A percentile compares a stretch with the other conserved stretches of the same genome.
phyloP scores from a whole-genome alignment of 30 jellyfish, hydroid and myxozoan genomes.

The Aurelia aurita region DNA sequence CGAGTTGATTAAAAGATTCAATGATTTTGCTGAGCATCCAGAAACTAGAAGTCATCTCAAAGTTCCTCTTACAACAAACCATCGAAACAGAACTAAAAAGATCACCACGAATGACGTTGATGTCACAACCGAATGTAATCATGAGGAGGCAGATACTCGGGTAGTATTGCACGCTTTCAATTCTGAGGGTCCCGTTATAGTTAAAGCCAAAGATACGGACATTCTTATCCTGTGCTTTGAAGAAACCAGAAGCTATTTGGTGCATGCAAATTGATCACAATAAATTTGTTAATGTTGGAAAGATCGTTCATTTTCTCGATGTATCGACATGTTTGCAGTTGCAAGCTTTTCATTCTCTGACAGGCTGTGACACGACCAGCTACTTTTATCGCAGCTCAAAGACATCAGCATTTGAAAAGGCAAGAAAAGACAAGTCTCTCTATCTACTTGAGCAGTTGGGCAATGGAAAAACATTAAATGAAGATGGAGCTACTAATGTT shows the following conservation, averaged over 20 bases:
- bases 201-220: constrained; percentile 62
- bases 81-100: constrained; percentile 45
- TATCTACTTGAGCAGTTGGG: constrained; percentile 56
- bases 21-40: constrained; percentile 63
- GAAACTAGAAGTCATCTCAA: constrained; percentile 56
- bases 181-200: constrained; percentile 49
- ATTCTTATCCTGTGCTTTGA: constrained; percentile 61
- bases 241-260: constrained; percentile 57
- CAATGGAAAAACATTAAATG: constrained; percentile 30
- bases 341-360: constrained; percentile 61
- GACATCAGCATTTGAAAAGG: constrained; percentile 54
- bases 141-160: constrained; percentile 71
- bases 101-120: constrained; percentile 55
- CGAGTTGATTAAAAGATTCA: constrained; percentile 56
- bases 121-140: constrained; percentile 55
- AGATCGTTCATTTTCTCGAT: constrained; percentile 44
- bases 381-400: constrained; percentile 49
- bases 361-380: constrained; percentile 61
- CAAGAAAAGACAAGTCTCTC: constrained; percentile 37
- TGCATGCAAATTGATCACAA: constrained; percentile 60
- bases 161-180: constrained; percentile 58
- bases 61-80: constrained; percentile 59
- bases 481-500: constrained; percentile 30
- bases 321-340: constrained; percentile 56
- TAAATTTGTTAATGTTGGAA: constrained; percentile 43